Base-by-base conservation (phyloP, 2,888 invertebrate genomes). In the Ochropleura leucogaster region DNA sequence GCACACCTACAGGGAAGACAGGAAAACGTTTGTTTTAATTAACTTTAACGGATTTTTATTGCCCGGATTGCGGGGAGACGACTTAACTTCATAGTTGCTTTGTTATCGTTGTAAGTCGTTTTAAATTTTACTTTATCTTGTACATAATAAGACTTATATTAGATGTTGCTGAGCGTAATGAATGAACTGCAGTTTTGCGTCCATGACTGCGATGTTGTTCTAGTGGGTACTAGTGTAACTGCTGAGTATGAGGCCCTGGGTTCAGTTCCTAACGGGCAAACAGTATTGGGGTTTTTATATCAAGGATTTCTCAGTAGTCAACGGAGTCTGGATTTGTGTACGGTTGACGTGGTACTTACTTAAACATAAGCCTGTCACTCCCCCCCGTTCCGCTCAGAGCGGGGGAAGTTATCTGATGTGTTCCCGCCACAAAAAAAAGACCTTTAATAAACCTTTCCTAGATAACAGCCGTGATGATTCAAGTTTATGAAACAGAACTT, bases 11-110 rank as follows among this genome's bases (percentile, higher is more conserved):
- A 9, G 1, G 60, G 60, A 75, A 75, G 82, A 80, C 76, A 72
- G 67, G 63, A 76, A 55, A 64, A 60, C 75, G 69, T 86, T 84
- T 69, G 71, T 79, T 80, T 78, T 80, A 84, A 86, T 84, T 77
- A 81, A 78, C 70, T 79, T 77, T 72, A 75, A 77, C 75, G 42
- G 62, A 46, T 77, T 84, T 74, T 75, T 82, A 78, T 83, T 67
- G 59, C 67, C 40, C 59, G 72, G 81, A 83, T 84, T 83, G 49
- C 47, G 20, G 40, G 5, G 10, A 55, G 60, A 65, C 44, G 64
- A 66, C 46, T 72, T 47, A 57, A 64, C 16, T 68, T 62, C 3
- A 40, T 65, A 57, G n/a, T 47, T 18, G 16, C 40, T 49, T 10
- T 47, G 42, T 47, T 65, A 51, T 46, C 0, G 18, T 18, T 0